Base-by-base conservation (phyloP, 2,888 invertebrate genomes). In the Lampropteryx suffumata region DNA sequence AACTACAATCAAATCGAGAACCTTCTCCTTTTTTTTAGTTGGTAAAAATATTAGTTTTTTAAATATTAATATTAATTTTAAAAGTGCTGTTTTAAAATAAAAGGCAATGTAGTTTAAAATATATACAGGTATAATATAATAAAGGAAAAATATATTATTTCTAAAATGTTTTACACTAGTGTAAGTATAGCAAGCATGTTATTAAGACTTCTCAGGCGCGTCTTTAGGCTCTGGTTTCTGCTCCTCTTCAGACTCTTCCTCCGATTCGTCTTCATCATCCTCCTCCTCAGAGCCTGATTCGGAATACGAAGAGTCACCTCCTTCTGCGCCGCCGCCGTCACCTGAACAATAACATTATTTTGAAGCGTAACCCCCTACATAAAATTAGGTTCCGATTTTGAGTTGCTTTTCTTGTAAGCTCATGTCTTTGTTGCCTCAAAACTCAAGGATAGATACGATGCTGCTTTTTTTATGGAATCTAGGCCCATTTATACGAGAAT, bases 261-360 rank as follows among this genome's bases (percentile, higher is more conserved):
- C 62, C 3, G 62, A 64, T 13, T 63, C 66, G 1, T 89, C 79
- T 1, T 79, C 73, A 0, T 69, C 76, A 1, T 71, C 72, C 5
- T 83, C 83, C 30, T 82, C 83, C n/a, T 82, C 91, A 6, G 90
- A 89, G 9, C 90, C 90, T 11, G 86, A 88, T 54, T 91, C 84
- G 14, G 85, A 86, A 56, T 72, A 74, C 1, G 81, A 79, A 65
- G 76, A 84, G 57, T 80, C 81, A 6, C 82, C 91, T 34, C 83
- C 90, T 50, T 91, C 91, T 1, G 79, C 85, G 5, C 75, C 84
- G 34, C 82, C 80, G 39, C 73, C 78, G 62, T 93, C 93, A 29
- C 93, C 93, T 61, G 24, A 32, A n/a, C 8, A 12, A 12, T 9
- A 17, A n/a, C n/a, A 17, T 17, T 17, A 17, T 4, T 17, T 17